Conservation (phyloP, 1,140 invertebrate species). For the Formica selysi region DNA sequence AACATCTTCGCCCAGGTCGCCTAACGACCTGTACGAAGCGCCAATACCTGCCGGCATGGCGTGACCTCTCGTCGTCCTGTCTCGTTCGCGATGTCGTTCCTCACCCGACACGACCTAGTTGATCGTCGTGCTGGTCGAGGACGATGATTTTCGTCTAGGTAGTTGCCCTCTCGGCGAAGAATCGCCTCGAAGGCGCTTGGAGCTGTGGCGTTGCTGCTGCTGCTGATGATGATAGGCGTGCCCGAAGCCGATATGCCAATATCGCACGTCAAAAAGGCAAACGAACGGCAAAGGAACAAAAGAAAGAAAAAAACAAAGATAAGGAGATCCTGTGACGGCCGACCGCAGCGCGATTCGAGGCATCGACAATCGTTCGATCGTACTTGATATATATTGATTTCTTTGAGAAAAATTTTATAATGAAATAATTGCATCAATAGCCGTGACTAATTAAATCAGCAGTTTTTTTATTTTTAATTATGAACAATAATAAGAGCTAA, state of each 20-base stretch:
- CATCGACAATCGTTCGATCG: constrained; percentile 46
- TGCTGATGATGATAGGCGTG: constrained; percentile 70
- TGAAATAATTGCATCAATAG: background rate
- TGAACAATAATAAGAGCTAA: background rate
- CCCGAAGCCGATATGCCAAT: constrained; percentile 82
- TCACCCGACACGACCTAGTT: constrained; percentile 53
- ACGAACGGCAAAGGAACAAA: constrained; percentile 79
- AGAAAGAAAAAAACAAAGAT: constrained; percentile 77
- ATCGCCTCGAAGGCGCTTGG: constrained; percentile 35
- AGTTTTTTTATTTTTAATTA: background rate
- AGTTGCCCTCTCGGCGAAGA: constrained; percentile 50
- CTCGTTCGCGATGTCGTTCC: constrained; percentile 66
- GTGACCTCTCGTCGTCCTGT: constrained; percentile 67
- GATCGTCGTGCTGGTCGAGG: constrained; percentile 43
- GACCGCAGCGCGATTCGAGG: constrained; percentile 51
- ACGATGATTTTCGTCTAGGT: constrained; percentile 63
- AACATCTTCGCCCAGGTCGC: constrained; percentile 88
- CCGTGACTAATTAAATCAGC: background rate
- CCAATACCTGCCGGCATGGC: constrained; percentile 88
- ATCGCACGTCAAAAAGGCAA: constrained; percentile 83
- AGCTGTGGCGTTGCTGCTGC: constrained; percentile 55
- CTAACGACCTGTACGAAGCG: constrained; percentile 89
- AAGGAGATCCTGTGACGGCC: constrained; percentile 53
- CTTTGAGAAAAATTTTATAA: background rate
- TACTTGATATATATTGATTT: background rate